Evolutionary conservation across 2,888 invertebrate species (phyloP), one percentile per base, ranked within the genome.

Genomic region (Brachyptera risi): DNA sequence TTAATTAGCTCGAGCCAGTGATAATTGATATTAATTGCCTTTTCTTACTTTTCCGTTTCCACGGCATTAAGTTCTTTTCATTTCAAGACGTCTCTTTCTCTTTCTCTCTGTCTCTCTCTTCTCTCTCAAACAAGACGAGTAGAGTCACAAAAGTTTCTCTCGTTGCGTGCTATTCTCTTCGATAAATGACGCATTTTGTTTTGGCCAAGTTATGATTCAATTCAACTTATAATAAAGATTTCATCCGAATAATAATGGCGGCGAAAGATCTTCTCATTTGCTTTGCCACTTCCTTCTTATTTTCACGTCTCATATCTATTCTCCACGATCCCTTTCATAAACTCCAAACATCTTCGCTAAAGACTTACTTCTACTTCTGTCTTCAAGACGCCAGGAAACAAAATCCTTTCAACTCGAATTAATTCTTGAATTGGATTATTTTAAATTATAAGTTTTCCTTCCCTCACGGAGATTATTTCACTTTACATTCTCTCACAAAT

Each of bases 1-100:
- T 71, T 71, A 71, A 71, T 71, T 71, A 69, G 68, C 68, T 66
- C 68, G 62, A 62, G 62, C 62, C 60, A 67, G 67, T 69, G 71
- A 70, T 72, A 72, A 72, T 72, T 72, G 71, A 71, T 71, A 72
- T 72, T 71, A 72, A 72, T 72, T 72, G 70, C 68, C 69, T 68
- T 69, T 71, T 69, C 71, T 71, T 69, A n/a, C n/a, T n/a, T n/a
- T n/a, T 70, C 69, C 69, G 70, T 71, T 72, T 70, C 69, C 70
- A 66, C 63, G 64, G 68, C 69, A 69, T 71, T 71, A 70, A 70
- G 65, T 56, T 44, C 51, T 63, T 60, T 63, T 58, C 54, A 54
- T 54, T 44, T 44, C 17, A 21, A 44, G 44, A 47, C 24, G 44
- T n/a, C n/a, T n/a, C n/a, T n/a, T n/a, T n/a, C n/a, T n/a, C n/a